Evolutionary conservation across 2,888 invertebrate species (phyloP), one percentile per base, ranked within the genome.

Genomic region (Salpingus planirostris): DNA sequence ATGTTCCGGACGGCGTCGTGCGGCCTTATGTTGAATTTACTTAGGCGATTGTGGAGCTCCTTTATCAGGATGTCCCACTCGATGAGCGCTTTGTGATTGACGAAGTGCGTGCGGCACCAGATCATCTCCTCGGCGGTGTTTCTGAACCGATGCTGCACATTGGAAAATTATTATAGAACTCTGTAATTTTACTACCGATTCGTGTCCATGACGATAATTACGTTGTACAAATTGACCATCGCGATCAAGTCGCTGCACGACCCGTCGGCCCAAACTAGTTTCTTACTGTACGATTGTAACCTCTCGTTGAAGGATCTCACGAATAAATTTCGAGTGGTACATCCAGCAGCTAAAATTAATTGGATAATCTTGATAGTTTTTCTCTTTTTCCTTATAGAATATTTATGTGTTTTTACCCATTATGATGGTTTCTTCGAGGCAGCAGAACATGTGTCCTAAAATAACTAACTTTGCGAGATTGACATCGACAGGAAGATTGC

Each of bases 241-340:
- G 90, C 84, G 38, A 93, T 74, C 34, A 84, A 75, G 63, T 96
- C 96, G 52, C 91, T 87, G 62, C 79, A 74, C 0, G 88, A 83
- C 1, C 80, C 79, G 55, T 81, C 78, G 0, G 92, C 78, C 87
- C 89, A 95, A 0, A 74, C 67, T 11, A 90, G 62, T 57, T 85
- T 84, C 8, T 82, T 78, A 48, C 78, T 76, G 60, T 80, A 89
- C 0, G 80, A 77, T 29, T 76, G 70, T 28, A 88, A 58, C 27
- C 76, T 69, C 46, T 78, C 73, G 29, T 76, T 73, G 60, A 82
- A 86, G 0, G 83, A 81, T 36, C 72, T 75, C 36, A 76, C 75
- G 58, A 91, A 92, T 31, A 93, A 67, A 44, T 78, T 84, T 52
- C 85, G 86, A 4, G 85, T 74, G 1, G 85, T 79, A 69, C 91